A percentile compares a stretch with the other conserved stretches of the same genome.
Conservation (phyloP, 2,113 vertebrate genomes). For the Cyphomyrus plagiostoma region DNA sequence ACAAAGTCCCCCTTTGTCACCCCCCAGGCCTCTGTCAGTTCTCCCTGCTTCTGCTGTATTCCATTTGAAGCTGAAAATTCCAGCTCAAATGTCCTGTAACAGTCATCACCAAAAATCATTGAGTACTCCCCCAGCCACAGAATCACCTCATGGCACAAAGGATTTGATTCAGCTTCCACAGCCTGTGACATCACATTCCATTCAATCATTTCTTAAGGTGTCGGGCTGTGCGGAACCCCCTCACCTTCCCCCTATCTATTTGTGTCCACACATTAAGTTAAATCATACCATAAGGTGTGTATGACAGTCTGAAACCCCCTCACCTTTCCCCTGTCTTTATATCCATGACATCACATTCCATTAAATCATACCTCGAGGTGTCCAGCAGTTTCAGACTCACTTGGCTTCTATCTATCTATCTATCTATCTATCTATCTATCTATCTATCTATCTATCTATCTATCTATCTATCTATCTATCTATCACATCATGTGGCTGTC, state of each 20-base stretch:
- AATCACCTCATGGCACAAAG: not conserved
- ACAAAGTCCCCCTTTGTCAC: not conserved
- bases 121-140: not conserved
- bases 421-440: not conserved
- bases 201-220: not conserved
- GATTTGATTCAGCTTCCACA: not conserved
- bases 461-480: too few species aligned
- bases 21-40: not conserved
- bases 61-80: not conserved
- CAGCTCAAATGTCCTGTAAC: not conserved
- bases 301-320: not conserved
- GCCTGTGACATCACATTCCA: not conserved
- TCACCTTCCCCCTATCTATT: not conserved
- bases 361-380: not conserved
- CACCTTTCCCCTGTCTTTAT: not conserved
- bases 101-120: not conserved
- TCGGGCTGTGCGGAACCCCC: not conserved
- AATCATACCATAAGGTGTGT: not conserved
- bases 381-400: not conserved
- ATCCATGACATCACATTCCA: not conserved
- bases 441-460: not conserved
- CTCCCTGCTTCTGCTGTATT: not conserved
- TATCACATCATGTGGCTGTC: not conserved
- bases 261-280: not conserved
- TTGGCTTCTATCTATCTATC: not conserved